phyloP scores from a whole-genome alignment of 2,797 vertebrate genomes.

The Myotis pilosus region DNA sequence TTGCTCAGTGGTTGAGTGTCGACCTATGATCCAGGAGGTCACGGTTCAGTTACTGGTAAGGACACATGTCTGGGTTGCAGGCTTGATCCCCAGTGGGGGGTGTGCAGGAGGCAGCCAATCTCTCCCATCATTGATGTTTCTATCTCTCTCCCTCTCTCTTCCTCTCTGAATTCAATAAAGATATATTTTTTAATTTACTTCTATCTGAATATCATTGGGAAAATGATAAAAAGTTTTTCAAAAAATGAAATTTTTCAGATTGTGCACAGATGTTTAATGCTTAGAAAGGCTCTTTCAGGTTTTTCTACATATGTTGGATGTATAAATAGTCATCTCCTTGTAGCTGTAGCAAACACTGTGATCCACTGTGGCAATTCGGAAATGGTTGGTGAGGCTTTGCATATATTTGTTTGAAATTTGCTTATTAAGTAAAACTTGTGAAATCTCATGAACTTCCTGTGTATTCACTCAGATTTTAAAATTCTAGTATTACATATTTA shows the following conservation, averaged over 20 bases:
- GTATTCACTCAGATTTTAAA: slow-evolving; percentile 37
- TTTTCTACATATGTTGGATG: neutral
- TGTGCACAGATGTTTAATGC: slow-evolving; percentile 16
- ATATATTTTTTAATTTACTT: neutral
- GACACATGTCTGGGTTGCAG: too few species aligned
- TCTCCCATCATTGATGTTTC: too few species aligned
- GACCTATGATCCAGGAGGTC: too few species aligned
- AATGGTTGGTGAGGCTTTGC: neutral
- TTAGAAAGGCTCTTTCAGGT: neutral
- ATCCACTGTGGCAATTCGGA: neutral
- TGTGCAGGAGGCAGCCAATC: too few species aligned
- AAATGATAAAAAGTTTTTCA: neutral
- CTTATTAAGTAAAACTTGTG: slow-evolving; percentile 20
- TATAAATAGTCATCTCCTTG: neutral
- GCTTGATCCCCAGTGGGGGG: too few species aligned
- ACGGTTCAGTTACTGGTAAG: too few species aligned
- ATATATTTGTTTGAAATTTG: slow-evolving; percentile 29
- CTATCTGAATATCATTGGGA: slow-evolving; percentile 1
- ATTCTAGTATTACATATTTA: neutral
- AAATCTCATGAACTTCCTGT: neutral
- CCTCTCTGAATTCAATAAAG: too few species aligned
- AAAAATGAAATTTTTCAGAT: slow-evolving; percentile 6
- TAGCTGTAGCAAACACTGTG: neutral
- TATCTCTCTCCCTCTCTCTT: too few species aligned
- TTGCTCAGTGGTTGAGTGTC: too few species aligned